phyloP scores from a whole-genome alignment of 2,113 vertebrate species.

The Recurvirostra avosetta region DNA sequence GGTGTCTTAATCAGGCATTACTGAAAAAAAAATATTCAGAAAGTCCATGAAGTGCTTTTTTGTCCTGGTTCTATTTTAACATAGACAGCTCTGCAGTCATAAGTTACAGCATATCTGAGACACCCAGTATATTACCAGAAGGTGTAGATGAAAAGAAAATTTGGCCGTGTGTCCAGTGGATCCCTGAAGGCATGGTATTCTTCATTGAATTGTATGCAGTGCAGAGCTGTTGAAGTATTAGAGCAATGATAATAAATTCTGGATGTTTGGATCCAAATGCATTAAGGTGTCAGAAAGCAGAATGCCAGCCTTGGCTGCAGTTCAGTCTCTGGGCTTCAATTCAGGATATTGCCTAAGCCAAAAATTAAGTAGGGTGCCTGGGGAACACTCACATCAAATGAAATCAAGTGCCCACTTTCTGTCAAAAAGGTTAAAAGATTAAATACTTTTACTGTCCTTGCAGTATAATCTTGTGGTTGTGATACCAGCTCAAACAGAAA shows the following conservation, averaged over 20 bases:
- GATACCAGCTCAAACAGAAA: not conserved
- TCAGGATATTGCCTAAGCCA: not conserved
- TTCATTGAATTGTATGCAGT: not conserved
- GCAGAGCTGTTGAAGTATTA: not conserved
- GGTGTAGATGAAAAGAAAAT: not conserved
- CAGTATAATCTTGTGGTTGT: not conserved
- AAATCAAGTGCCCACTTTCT: not conserved
- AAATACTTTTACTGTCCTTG: not conserved
- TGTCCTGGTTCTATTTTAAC: not conserved
- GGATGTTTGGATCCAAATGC: not conserved
- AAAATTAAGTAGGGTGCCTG: slow-evolving; percentile 2
- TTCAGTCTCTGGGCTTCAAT: not conserved
- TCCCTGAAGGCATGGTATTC: not conserved
- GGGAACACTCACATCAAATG: not conserved
- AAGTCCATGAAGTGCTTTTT: not conserved
- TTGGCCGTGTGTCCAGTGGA: not conserved
- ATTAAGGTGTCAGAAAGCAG: slow-evolving; percentile 20
- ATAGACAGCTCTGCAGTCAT: not conserved
- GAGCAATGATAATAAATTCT: slow-evolving; percentile 1
- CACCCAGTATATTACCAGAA: not conserved
- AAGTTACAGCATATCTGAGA: not conserved
- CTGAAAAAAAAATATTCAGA: not conserved
- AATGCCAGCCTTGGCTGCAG: not conserved
- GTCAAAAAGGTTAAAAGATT: not conserved
- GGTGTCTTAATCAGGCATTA: not conserved